A percentile compares a stretch with the other conserved stretches of the same genome.
phyloP scores from a whole-genome alignment of 2,797 vertebrate genomes.

The Spinibarbus caldwelli region DNA sequence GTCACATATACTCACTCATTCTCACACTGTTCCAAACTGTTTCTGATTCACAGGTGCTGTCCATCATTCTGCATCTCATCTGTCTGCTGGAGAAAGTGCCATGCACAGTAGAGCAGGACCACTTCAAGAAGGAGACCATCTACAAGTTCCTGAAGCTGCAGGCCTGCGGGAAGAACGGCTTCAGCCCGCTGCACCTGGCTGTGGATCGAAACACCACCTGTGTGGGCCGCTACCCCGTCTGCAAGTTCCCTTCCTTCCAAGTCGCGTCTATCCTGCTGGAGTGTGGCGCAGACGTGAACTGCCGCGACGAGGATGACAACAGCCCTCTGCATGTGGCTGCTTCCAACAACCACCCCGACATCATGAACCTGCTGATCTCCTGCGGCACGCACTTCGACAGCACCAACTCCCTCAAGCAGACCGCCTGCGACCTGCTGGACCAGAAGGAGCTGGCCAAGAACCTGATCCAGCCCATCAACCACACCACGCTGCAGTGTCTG shows the following conservation, averaged over 20 bases:
- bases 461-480: conserved; percentile 97
- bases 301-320: conserved; percentile 93
- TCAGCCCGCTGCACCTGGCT: conserved; percentile 95
- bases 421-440: conserved; percentile 94
- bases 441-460: conserved; percentile 97
- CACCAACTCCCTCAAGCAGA: conserved; percentile 93
- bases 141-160: conserved; percentile 96
- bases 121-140: conserved; percentile 98
- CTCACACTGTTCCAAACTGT: neutral
- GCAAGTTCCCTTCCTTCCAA: conserved; percentile 96
- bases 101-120: conserved; percentile 92
- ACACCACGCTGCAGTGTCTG: conserved; percentile 98
- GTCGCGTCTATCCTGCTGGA: conserved; percentile 94
- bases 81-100: conserved; percentile 97
- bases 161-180: conserved; percentile 95
- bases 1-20: no score
- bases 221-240: conserved; percentile 97
- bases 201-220: conserved; percentile 97
- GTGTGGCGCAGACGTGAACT: conserved; percentile 94
- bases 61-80: conserved; percentile 98
- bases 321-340: conserved; percentile 96
- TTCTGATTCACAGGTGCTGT: conserved; percentile 73
- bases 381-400: conserved; percentile 97
- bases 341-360: conserved; percentile 95
- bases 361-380: conserved; percentile 98